These are phyloP conservation scores for Phalloptychus januarius DNA, from an alignment of 2,797 vertebrate genomes.

Conservation along the genomic window DNA sequence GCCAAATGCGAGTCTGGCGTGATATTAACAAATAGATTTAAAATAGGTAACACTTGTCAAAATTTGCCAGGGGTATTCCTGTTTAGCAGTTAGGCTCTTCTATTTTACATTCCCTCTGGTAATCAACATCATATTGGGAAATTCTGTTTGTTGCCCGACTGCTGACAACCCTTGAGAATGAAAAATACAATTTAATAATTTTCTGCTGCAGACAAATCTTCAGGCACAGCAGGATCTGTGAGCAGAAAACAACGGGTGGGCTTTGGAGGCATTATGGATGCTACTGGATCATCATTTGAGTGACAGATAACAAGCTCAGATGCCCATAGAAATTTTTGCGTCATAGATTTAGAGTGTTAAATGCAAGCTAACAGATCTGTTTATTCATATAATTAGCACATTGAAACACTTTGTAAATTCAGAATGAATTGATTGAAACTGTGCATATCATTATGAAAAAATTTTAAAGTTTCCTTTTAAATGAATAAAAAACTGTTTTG, in stretches of 20 bases:
- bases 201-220: constrained; percentile 69
- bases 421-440: constrained; percentile 25
- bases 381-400: constrained; percentile 45
- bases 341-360: constrained; percentile 25
- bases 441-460: constrained; percentile 15
- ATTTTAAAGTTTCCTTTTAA: constrained; percentile 5
- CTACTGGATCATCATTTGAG: constrained; percentile 70
- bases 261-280: constrained; percentile 67
- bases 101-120: constrained; percentile 58
- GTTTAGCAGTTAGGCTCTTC: constrained; percentile 36
- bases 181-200: constrained; percentile 76
- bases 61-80: constrained; percentile 26
- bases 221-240: constrained; percentile 68
- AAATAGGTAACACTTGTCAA: constrained; percentile 22
- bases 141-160: constrained; percentile 71
- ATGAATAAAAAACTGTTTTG: constrained; percentile 11
- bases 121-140: constrained; percentile 70
- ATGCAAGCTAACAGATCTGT: constrained; percentile 41
- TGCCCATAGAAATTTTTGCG: constrained; percentile 37
- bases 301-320: constrained; percentile 72
- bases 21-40: constrained; percentile 38
- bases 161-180: constrained; percentile 65
- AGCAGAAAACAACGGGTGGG: constrained; percentile 67
- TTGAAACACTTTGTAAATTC: constrained; percentile 16
- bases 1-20: constrained; percentile 40